Evolutionary conservation across 2,888 invertebrate genomes (phyloP).

Genomic region (Opisthograptis luteolata): DNA sequence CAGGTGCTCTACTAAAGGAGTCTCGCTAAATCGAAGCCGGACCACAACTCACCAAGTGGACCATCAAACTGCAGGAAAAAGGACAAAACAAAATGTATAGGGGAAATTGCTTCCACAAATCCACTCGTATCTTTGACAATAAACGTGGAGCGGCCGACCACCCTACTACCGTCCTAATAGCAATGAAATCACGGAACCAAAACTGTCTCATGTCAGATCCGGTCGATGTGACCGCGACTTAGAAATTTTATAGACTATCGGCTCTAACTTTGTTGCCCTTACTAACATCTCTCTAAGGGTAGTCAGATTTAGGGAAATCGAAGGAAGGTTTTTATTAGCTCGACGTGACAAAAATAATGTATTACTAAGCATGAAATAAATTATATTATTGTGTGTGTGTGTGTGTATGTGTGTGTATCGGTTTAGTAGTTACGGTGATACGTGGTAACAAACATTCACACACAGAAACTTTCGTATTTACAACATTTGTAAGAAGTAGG

Average conservation of each 20-base stretch:
- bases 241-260: slow-evolving; percentile 62
- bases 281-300: slow-evolving; percentile 26
- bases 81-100: slow-evolving; percentile 85
- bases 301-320: too few relatives aligned
- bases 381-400: too few relatives aligned
- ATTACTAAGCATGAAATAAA: too few relatives aligned
- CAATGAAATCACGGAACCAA: slow-evolving; percentile 84
- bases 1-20: slow-evolving; percentile 47
- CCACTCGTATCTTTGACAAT: slow-evolving; percentile 84
- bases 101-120: slow-evolving; percentile 85
- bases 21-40: slow-evolving; percentile 76
- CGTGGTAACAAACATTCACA: too few relatives aligned
- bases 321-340: too few relatives aligned
- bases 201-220: slow-evolving; percentile 73
- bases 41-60: slow-evolving; percentile 79
- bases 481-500: too few relatives aligned
- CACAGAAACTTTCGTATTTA: too few relatives aligned
- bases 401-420: too few relatives aligned
- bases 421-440: too few relatives aligned
- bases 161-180: slow-evolving; percentile 67
- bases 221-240: slow-evolving; percentile 59
- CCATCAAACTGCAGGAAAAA: slow-evolving; percentile 83
- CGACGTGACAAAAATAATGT: too few relatives aligned
- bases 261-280: slow-evolving; percentile 47
- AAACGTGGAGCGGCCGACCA: slow-evolving; percentile 78